These are phyloP conservation scores for Patella ulyssiponensis DNA, from an alignment of 2,888 invertebrate genomes.

Conservation along the genomic window DNA sequence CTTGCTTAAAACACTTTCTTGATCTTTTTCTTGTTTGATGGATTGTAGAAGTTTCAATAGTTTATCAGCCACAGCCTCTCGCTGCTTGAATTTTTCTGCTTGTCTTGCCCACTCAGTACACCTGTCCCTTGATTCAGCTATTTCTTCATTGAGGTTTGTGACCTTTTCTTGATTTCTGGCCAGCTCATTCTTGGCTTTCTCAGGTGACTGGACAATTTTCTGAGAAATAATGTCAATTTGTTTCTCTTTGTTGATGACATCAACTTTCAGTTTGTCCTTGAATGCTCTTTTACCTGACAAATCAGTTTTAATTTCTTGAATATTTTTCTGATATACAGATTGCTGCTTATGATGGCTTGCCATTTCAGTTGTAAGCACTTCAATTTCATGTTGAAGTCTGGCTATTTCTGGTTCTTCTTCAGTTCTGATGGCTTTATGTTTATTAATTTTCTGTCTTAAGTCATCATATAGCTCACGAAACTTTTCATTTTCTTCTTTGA, in stretches of 20 bases:
- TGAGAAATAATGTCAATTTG: constrained; percentile 52
- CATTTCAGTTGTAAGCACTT: constrained; percentile 37
- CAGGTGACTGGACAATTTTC: constrained; percentile 65
- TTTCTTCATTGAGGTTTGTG: constrained; percentile 37
- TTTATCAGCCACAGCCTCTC: constrained; percentile 42
- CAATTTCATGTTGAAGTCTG: constrained; percentile 44
- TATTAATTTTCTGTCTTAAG: constrained; percentile 49
- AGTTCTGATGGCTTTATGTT: constrained; percentile 44
- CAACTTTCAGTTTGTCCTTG: constrained; percentile 53
- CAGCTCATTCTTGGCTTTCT: constrained; percentile 55
- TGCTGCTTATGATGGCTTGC: constrained; percentile 46
- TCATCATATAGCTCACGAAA: constrained; percentile 45
- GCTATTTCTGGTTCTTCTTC: constrained; percentile 52
- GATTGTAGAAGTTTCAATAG: constrained; percentile 46
- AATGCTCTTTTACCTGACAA: constrained; percentile 47
- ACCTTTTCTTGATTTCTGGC: constrained; percentile 50
- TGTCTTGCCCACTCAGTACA: constrained; percentile 42
- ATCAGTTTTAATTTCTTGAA: constrained; percentile 41
- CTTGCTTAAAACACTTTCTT: constrained; percentile 47
- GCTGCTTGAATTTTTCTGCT: constrained; percentile 37
- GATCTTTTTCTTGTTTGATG: constrained; percentile 47
- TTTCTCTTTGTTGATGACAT: constrained; percentile 45
- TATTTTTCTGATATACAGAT: constrained; percentile 37
- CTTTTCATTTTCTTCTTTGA: constrained; percentile 43
- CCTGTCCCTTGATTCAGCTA: constrained; percentile 44